phyloP scores from a whole-genome alignment of 2,113 vertebrate species.

The Empidonax alnorum region DNA sequence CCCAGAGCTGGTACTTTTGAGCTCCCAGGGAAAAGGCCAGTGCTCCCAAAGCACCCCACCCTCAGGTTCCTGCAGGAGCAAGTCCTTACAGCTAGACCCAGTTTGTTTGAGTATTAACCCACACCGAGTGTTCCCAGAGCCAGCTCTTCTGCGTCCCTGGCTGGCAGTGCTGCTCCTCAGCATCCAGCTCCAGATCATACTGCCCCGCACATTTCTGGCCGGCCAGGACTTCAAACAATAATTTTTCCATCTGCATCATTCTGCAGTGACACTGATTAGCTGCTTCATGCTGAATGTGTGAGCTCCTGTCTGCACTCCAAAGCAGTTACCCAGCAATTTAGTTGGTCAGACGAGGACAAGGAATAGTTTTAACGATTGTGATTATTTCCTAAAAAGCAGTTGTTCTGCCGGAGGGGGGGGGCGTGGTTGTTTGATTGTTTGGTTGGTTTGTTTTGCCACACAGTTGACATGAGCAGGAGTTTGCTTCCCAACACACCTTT shows the following conservation, averaged over 20 bases:
- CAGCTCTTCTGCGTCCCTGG: not conserved
- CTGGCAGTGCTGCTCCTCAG: not conserved
- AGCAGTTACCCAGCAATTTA: not conserved
- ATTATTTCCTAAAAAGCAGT: not conserved
- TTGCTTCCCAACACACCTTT: not conserved
- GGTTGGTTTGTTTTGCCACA: not conserved
- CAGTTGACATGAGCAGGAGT: not conserved
- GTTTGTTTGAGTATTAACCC: not conserved
- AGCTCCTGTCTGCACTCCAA: not conserved
- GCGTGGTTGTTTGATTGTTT: not conserved
- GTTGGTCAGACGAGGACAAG: not conserved
- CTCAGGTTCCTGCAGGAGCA: not conserved
- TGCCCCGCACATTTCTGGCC: not conserved
- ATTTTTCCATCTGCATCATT: not conserved
- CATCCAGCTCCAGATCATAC: not conserved
- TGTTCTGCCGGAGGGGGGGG: not conserved
- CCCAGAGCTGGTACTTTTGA: not conserved
- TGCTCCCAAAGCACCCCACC: not conserved
- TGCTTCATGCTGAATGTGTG: fast-evolving
- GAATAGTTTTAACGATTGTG: not conserved
- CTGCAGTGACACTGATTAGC: fast-evolving
- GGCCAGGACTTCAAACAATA: fast-evolving
- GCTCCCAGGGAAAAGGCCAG: not conserved
- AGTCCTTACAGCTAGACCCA: not conserved
- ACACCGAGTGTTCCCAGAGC: not conserved